Evolutionary conservation across 2,113 vertebrate genomes (phyloP), one percentile per base, ranked within the genome.

Genomic region (Psophia crepitans): DNA sequence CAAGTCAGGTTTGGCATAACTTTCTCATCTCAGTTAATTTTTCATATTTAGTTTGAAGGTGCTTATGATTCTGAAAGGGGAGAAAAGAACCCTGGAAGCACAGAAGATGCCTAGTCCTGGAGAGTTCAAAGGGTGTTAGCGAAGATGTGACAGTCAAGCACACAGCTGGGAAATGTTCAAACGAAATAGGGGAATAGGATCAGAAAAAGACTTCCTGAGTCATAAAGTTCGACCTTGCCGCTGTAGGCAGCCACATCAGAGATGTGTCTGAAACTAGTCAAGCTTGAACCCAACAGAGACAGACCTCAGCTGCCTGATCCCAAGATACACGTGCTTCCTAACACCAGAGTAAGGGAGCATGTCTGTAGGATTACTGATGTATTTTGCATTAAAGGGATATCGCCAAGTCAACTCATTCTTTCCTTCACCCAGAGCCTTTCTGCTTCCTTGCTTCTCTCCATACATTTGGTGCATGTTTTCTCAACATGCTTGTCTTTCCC

Each of bases 1-100:
- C 35, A 13, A 71, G 79, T 85, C 89, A 70, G 28, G 19, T 54
- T 70, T 28, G 57, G 82, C 61, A 54, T 39, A 28, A 53, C 83
- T 94, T 94, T 39, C 70, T 85, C 57, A 48, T 80, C 92, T 84
- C 37, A 9, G 51, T 60, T 92, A n/a, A 75, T 89, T 77, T 77
- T 68, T 83, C 23, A 22, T 53, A 13, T n/a, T 81, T 26, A 10
- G 39, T 68, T 66, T 82, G 64, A 73, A 64, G 87, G 56, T 66
- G 26, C 39, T 58, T 75, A 8, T 44, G 69, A 54, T 76, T 68
- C 26, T 78, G 89, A 57, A 43, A 33, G 53, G 37, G 75, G 64
- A 48, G 66, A 12, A 76, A 75, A 51, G 11, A 48, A 91, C 33
- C 22, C 41, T 54, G 23, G 53, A 5, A 15, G 37, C 35, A 8